Evolutionary conservation across 2,113 vertebrate species (phyloP).

Genomic region (Shinisaurus crocodilurus): DNA sequence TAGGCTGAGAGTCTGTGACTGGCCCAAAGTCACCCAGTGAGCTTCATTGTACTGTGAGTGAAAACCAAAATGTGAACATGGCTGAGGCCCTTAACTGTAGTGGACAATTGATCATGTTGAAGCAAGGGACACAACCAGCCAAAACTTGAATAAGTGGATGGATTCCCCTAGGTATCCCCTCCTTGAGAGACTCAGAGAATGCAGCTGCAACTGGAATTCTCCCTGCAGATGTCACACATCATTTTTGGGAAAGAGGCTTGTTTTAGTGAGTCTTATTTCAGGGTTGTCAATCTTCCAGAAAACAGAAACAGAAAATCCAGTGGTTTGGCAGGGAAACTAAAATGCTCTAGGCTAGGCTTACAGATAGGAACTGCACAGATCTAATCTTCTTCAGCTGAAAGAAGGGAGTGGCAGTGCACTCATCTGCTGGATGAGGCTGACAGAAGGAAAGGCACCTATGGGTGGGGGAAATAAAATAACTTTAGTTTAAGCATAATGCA

Average conservation of each 20-base stretch:
- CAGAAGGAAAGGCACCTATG: background rate
- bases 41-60: background rate
- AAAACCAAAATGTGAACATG: background rate
- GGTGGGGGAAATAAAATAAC: background rate
- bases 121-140: background rate
- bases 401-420: background rate
- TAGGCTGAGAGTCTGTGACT: too few relatives aligned
- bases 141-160: background rate
- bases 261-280: background rate
- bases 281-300: background rate
- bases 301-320: background rate
- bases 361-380: background rate
- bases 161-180: background rate
- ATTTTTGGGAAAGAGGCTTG: background rate
- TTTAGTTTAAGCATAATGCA: background rate
- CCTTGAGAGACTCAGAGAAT: background rate
- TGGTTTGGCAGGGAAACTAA: background rate
- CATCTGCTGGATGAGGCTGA: background rate
- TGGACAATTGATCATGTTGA: background rate
- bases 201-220: background rate
- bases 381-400: background rate
- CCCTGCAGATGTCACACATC: background rate
- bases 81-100: background rate
- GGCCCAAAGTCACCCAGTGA: too few relatives aligned
- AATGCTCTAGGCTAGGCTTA: background rate